Evolutionary conservation across 2,888 invertebrate species (phyloP).

Genomic region (Andrena marginata): DNA sequence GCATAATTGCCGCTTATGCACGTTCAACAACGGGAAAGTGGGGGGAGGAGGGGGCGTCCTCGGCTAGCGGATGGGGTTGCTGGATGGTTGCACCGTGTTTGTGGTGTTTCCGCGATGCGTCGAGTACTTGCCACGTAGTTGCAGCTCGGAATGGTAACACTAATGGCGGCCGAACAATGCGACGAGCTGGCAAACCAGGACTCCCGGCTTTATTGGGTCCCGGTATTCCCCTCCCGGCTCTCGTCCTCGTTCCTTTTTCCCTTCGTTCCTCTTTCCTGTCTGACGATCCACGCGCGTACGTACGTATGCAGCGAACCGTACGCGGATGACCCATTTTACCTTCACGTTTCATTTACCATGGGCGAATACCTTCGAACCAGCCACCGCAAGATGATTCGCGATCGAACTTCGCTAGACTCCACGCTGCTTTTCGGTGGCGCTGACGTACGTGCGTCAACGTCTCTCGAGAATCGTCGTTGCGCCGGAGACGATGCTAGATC

Average conservation of each 20-base stretch:
- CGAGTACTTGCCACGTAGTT: constrained; percentile 57
- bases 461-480: too few species aligned
- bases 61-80: constrained; percentile 51
- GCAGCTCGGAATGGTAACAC: constrained; percentile 54
- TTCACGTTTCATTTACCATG: constrained; percentile 25
- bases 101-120: constrained; percentile 59
- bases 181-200: constrained; percentile 50
- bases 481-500: too few species aligned
- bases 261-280: constrained; percentile 23
- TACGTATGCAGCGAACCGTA: background rate
- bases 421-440: background rate
- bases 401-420: background rate
- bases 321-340: constrained; percentile 14
- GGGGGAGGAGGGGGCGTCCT: background rate
- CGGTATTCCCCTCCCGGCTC: constrained; percentile 15
- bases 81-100: constrained; percentile 62
- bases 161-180: constrained; percentile 63
- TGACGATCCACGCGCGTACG: constrained; percentile 2
- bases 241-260: constrained; percentile 10
- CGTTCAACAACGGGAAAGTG: constrained; percentile 56
- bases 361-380: background rate
- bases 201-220: constrained; percentile 51
- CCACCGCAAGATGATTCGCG: background rate
- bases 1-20: constrained; percentile 79
- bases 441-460: too few species aligned